Conservation (phyloP, 2,113 vertebrate genomes). For the Furnarius figulus region DNA sequence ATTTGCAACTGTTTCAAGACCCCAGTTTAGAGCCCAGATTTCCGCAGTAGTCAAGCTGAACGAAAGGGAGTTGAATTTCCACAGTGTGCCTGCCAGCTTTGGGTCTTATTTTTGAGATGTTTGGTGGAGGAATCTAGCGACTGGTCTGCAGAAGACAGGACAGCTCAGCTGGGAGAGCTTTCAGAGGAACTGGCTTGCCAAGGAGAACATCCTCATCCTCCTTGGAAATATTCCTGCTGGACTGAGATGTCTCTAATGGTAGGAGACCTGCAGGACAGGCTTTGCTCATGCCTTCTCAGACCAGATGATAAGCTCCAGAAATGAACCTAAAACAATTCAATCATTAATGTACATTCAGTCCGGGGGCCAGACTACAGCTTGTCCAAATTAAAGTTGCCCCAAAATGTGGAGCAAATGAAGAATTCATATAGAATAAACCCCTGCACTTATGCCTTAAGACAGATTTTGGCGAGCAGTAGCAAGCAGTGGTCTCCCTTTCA, state of each 20-base stretch:
- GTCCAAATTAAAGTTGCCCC: not conserved
- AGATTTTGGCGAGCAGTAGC: not conserved
- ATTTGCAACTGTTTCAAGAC: not conserved
- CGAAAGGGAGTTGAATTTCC: not conserved
- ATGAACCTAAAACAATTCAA: not conserved
- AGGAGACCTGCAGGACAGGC: not conserved
- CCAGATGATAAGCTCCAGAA: not conserved
- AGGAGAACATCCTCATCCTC: not conserved
- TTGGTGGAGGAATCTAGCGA: not conserved
- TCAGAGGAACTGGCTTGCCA: not conserved
- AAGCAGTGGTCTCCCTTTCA: not conserved
- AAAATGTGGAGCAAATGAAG: not conserved
- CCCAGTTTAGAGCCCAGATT: not conserved
- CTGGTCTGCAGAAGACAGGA: not conserved
- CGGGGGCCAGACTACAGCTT: not conserved
- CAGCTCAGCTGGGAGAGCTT: not conserved
- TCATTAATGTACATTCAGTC: not conserved
- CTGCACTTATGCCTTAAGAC: not conserved
- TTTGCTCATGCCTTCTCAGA: not conserved
- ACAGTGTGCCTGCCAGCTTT: not conserved
- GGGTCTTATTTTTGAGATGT: not conserved
- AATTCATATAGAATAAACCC: not conserved
- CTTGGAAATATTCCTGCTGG: not conserved
- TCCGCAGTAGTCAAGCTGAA: not conserved
- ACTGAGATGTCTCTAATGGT: not conserved